A percentile compares a stretch with the other conserved stretches of the same genome.
phyloP scores from a whole-genome alignment of 2,113 vertebrate species.

The Astatotilapia flaviijosephi region DNA sequence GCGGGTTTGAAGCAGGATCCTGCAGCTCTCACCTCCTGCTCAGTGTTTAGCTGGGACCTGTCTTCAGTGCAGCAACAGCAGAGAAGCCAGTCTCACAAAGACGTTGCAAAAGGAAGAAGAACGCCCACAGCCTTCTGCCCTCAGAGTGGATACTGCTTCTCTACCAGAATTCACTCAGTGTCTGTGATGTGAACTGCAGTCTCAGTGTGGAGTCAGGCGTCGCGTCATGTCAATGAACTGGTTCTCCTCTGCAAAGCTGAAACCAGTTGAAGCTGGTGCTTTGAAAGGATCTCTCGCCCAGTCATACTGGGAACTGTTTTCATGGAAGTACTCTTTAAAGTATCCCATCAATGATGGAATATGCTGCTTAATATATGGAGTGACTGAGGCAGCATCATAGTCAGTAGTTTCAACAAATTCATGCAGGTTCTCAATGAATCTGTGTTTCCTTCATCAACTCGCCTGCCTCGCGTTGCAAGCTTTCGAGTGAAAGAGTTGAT shows the following conservation, averaged over 20 bases:
- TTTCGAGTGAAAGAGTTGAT: neutral
- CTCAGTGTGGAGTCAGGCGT: neutral
- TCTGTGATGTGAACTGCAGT: neutral
- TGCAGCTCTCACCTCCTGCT: neutral
- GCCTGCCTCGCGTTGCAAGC: neutral
- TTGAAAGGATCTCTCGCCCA: neutral
- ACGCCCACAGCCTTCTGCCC: neutral
- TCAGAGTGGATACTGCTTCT: neutral
- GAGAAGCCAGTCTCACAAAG: neutral
- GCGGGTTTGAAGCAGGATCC: neutral
- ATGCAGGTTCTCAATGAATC: neutral
- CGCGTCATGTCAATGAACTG: neutral
- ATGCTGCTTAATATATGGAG: neutral
- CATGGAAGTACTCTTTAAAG: neutral
- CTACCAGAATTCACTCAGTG: neutral
- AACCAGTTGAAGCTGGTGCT: neutral
- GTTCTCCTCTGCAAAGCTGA: neutral
- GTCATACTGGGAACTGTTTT: neutral
- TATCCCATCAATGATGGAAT: neutral
- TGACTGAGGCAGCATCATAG: neutral
- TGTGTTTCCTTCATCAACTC: neutral
- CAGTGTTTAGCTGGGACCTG: neutral
- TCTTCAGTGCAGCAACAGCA: neutral
- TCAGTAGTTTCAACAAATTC: neutral
- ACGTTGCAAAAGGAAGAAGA: neutral